These are phyloP conservation scores for Morone saxatilis DNA, from an alignment of 2,113 vertebrate genomes.

Conservation along the genomic window DNA sequence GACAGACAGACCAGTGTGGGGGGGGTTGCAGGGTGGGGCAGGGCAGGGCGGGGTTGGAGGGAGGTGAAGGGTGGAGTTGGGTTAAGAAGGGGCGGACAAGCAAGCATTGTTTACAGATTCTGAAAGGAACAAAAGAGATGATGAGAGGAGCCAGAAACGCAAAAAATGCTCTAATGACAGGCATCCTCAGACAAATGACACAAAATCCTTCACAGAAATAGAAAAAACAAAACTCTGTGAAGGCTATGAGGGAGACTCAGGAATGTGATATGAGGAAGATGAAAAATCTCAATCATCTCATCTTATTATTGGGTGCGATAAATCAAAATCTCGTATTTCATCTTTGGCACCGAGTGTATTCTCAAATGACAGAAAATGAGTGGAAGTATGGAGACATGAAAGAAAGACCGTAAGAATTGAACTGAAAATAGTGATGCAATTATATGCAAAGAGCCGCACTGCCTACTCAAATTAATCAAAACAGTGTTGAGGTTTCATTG, in stretches of 20 bases:
- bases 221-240: neutral
- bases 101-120: slow-evolving; percentile 39
- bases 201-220: slow-evolving; percentile 24
- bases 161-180: slow-evolving; percentile 52
- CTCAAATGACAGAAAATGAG: neutral
- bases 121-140: slow-evolving; percentile 4
- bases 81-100: neutral
- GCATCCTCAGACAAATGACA: neutral
- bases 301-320: neutral
- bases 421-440: neutral
- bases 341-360: neutral
- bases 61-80: slow-evolving; percentile 40
- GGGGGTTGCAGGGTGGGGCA: neutral
- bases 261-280: slow-evolving; percentile 16
- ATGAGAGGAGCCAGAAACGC: slow-evolving; percentile 18
- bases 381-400: neutral
- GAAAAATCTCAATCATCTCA: neutral
- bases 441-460: neutral
- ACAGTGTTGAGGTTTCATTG: slow-evolving; percentile 3
- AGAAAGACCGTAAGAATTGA: neutral
- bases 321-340: slow-evolving; percentile 3
- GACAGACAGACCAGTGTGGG: slow-evolving; percentile 33
- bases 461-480: neutral
- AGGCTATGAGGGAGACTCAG: neutral
- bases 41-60: slow-evolving; percentile 1